Evolutionary conservation across 2,888 invertebrate genomes (phyloP).

Genomic region (Pycnomerus fuliginosus): DNA sequence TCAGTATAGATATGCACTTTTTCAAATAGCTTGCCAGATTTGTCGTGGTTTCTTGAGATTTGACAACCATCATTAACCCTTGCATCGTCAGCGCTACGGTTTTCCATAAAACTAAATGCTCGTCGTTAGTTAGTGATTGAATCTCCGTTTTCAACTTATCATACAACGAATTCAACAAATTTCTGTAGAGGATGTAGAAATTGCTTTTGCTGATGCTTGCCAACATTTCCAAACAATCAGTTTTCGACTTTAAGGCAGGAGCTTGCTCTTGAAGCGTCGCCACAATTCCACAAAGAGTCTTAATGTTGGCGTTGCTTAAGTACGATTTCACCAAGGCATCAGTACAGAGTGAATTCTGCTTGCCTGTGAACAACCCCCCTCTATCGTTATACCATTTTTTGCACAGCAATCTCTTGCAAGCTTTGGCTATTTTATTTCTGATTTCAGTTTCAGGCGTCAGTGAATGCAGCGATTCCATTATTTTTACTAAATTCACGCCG

Average conservation of each 20-base stretch:
- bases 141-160: slow-evolving; percentile 57
- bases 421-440: slow-evolving; percentile 54
- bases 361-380: slow-evolving; percentile 65
- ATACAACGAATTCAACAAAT: slow-evolving; percentile 63
- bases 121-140: slow-evolving; percentile 57
- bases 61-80: slow-evolving; percentile 65
- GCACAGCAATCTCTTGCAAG: slow-evolving; percentile 60
- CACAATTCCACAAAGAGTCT: slow-evolving; percentile 61
- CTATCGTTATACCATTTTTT: slow-evolving; percentile 69
- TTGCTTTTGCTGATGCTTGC: slow-evolving; percentile 67
- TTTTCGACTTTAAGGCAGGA: slow-evolving; percentile 57
- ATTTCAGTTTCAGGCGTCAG: slow-evolving; percentile 50
- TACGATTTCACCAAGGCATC: slow-evolving; percentile 66
- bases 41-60: slow-evolving; percentile 61
- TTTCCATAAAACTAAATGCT: slow-evolving; percentile 68
- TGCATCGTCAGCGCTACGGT: slow-evolving; percentile 63
- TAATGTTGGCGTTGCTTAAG: slow-evolving; percentile 59
- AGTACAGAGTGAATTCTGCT: slow-evolving; percentile 50
- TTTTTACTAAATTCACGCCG: slow-evolving; percentile 58
- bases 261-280: slow-evolving; percentile 57
- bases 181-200: slow-evolving; percentile 68
- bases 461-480: slow-evolving; percentile 55
- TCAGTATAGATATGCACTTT: slow-evolving; percentile 66
- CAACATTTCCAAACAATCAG: slow-evolving; percentile 60
- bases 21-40: slow-evolving; percentile 65